Conservation (phyloP, 2,888 invertebrate species). For the Tetheella fluctuosa region DNA sequence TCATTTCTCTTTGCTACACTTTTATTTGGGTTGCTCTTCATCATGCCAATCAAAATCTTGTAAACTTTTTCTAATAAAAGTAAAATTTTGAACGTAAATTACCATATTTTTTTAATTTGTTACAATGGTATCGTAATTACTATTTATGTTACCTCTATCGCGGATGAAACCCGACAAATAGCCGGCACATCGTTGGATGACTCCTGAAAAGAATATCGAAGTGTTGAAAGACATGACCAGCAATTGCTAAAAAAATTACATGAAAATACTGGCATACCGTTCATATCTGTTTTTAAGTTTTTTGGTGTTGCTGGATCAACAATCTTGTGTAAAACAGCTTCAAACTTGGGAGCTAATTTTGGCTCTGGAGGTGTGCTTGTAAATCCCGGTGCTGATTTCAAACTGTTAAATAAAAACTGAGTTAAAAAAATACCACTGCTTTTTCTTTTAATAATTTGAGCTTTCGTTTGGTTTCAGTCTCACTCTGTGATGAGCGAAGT, state of each 20-base stretch:
- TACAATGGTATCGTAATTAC: not conserved
- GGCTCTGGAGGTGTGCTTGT: slow-evolving; percentile 46
- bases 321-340: slow-evolving; percentile 45
- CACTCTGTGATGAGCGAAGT: no score
- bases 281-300: slow-evolving; percentile 49
- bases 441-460: no score
- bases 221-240: not conserved
- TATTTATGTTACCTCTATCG: slow-evolving; percentile 55
- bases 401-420: slow-evolving; percentile 36
- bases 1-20: slow-evolving; percentile 48
- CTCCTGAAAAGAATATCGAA: slow-evolving; percentile 44
- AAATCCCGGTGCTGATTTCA: slow-evolving; percentile 65
- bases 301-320: slow-evolving; percentile 53
- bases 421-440: not conserved
- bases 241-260: not conserved
- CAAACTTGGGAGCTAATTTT: slow-evolving; percentile 40
- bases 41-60: slow-evolving; percentile 51
- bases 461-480: no score
- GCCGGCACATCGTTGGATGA: slow-evolving; percentile 50
- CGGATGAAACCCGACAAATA: slow-evolving; percentile 64
- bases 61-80: slow-evolving; percentile 13
- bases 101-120: not conserved
- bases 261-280: slow-evolving; percentile 35
- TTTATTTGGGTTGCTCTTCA: slow-evolving; percentile 52
- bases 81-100: not conserved